Conservation (phyloP, 2,797 vertebrate genomes). For the Pipistrellus kuhlii region DNA sequence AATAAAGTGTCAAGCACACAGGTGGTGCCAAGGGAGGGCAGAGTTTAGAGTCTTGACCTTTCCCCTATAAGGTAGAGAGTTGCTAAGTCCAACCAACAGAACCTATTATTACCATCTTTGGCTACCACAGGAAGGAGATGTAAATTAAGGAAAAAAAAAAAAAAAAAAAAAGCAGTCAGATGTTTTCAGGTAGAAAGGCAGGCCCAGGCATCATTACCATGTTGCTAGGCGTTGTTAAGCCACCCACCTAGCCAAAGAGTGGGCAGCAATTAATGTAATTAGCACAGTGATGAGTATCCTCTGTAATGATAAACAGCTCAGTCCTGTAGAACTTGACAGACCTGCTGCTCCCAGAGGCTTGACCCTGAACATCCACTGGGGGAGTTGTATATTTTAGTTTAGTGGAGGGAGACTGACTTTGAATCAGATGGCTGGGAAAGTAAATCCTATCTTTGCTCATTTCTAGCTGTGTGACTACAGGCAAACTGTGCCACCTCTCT, state of each 20-base stretch:
- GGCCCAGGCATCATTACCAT: slow-evolving; percentile 77
- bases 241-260: slow-evolving; percentile 80
- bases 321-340: slow-evolving; percentile 85
- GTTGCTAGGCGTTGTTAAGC: slow-evolving; percentile 80
- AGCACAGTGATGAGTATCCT: slow-evolving; percentile 85
- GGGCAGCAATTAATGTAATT: slow-evolving; percentile 87
- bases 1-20: slow-evolving; percentile 43
- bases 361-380: slow-evolving; percentile 76
- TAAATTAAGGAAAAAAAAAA: slow-evolving; percentile 7
- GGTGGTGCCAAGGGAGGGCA: slow-evolving; percentile 51
- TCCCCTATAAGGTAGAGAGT: slow-evolving; percentile 64
- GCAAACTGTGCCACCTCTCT: slow-evolving; percentile 14
- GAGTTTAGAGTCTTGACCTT: slow-evolving; percentile 74
- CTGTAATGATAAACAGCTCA: slow-evolving; percentile 81
- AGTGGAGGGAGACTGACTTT: slow-evolving; percentile 17
- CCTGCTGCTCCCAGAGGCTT: slow-evolving; percentile 74
- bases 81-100: slow-evolving; percentile 59
- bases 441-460: slow-evolving; percentile 18
- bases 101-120: slow-evolving; percentile 72
- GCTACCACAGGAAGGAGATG: slow-evolving; percentile 68
- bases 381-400: background rate
- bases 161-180: slow-evolving; percentile 66
- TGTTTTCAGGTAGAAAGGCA: slow-evolving; percentile 76
- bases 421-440: background rate
- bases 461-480: slow-evolving; percentile 38